Conservation (phyloP, 92 coral and sea anemone species). For the Nematostella vectensis region DNA sequence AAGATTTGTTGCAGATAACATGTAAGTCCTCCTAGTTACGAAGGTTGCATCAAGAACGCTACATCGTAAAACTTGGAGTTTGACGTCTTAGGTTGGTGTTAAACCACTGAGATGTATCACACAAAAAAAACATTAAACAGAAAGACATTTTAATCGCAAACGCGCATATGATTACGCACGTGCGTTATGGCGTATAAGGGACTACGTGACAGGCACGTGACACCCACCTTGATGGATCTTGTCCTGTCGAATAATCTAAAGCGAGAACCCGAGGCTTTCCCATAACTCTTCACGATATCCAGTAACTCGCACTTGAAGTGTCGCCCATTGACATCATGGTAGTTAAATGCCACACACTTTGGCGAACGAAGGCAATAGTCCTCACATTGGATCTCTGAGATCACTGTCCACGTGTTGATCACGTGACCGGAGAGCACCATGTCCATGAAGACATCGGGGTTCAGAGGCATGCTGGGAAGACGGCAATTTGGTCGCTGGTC, state of each 20-base stretch:
- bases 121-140: no score
- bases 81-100: no score
- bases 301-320: background rate
- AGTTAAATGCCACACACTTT: background rate
- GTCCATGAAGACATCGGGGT: background rate
- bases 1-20: no score
- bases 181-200: no score
- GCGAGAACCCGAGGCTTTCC: background rate
- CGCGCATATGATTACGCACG: no score
- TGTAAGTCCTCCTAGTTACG: no score
- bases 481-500: background rate
- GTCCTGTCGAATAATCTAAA: conserved; percentile 1
- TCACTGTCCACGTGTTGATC: background rate
- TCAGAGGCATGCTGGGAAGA: conserved; percentile 1
- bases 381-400: conserved; percentile 5
- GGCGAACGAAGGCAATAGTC: conserved; percentile 4
- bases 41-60: no score
- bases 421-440: conserved; percentile 1
- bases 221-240: background rate
- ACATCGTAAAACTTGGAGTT: no score
- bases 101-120: no score
- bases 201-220: no score
- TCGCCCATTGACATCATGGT: background rate
- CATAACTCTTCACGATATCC: background rate
- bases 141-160: no score